phyloP scores from a whole-genome alignment of 1,140 invertebrate species.

The Diabrotica virgifera region DNA sequence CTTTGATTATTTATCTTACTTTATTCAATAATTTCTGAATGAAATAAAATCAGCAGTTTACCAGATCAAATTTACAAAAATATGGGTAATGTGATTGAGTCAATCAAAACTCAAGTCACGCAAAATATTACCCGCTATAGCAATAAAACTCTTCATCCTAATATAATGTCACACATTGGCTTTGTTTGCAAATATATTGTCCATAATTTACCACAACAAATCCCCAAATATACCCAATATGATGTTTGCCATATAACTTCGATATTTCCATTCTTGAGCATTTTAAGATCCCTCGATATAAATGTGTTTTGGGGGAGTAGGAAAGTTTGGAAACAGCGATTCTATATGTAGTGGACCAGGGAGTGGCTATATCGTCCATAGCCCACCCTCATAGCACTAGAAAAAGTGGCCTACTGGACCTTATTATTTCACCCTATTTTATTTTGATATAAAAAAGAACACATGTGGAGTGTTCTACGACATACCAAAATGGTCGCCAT shows the following conservation, averaged over 20 bases:
- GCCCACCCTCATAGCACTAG: background rate
- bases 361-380: background rate
- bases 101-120: no score
- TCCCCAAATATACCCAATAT: constrained; percentile 33
- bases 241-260: constrained; percentile 23
- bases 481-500: background rate
- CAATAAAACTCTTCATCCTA: background rate
- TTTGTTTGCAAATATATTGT: constrained; percentile 29
- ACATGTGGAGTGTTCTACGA: background rate
- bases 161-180: constrained; percentile 19
- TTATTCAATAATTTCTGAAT: no score
- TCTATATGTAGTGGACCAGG: background rate
- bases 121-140: no score
- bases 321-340: background rate
- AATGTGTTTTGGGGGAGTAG: constrained; percentile 29
- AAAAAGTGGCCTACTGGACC: background rate
- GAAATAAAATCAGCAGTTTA: no score
- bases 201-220: constrained; percentile 33
- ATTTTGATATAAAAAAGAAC: constrained; percentile 1
- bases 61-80: no score
- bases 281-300: constrained; percentile 28
- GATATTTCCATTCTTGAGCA: constrained; percentile 32
- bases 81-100: no score
- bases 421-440: constrained; percentile 3
- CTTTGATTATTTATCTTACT: no score